A percentile compares a stretch with the other conserved stretches of the same genome.
These are phyloP conservation scores for Syrphus vitripennis DNA, from an alignment of 2,888 invertebrate genomes.

Conservation along the genomic window DNA sequence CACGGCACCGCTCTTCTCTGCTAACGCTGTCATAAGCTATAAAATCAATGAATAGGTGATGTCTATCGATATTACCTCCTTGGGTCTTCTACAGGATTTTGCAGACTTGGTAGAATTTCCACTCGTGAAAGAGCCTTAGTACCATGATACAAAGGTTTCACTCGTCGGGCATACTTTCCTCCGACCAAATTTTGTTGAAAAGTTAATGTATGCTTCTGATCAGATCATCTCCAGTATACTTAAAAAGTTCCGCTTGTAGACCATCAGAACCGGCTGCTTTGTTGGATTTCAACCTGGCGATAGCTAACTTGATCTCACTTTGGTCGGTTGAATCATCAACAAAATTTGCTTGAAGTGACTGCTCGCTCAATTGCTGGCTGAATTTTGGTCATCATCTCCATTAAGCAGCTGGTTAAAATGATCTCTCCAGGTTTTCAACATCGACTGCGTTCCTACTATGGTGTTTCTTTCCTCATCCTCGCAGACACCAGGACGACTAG, in stretches of 20 bases:
- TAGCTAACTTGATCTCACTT: not conserved
- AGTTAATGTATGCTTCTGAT: not conserved
- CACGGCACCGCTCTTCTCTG: no score
- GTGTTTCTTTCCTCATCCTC: not conserved
- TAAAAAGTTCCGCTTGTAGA: not conserved
- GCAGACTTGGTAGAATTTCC: no score
- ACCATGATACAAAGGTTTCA: no score
- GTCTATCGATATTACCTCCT: no score
- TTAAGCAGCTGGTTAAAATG: not conserved
- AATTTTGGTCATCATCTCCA: not conserved
- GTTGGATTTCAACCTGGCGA: not conserved
- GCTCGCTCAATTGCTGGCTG: no score
- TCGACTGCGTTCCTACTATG: not conserved
- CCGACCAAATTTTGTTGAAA: not conserved
- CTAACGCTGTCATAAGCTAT: not conserved
- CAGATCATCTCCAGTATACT: not conserved
- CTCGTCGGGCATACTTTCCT: not conserved
- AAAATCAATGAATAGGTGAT: not conserved
- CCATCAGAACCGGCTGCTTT: not conserved
- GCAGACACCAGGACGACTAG: not conserved
- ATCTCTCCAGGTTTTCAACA: not conserved
- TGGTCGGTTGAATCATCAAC: not conserved
- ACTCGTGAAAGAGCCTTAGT: no score
- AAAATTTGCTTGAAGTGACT: not conserved
- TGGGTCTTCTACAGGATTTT: no score